phyloP scores from a whole-genome alignment of 1,140 invertebrate species.

The Drosophila insularis region DNA sequence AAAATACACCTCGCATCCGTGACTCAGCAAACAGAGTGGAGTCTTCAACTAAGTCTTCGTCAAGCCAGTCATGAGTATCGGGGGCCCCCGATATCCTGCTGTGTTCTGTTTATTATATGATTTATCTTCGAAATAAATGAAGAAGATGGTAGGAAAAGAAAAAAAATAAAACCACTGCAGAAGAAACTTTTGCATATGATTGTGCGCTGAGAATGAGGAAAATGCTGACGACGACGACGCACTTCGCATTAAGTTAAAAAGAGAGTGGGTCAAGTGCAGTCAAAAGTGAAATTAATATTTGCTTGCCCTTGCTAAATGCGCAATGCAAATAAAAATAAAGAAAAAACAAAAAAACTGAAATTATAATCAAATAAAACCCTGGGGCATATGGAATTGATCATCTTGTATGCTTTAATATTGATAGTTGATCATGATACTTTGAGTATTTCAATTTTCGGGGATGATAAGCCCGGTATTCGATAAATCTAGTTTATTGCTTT shows the following conservation, averaged over 20 bases:
- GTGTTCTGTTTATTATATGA: conserved; percentile 71
- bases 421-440: neutral
- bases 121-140: conserved; percentile 47
- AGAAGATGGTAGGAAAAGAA: neutral
- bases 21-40: conserved; percentile 21
- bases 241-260: conserved; percentile 57
- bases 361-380: conserved; percentile 19
- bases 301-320: conserved; percentile 39
- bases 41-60: conserved; percentile 23
- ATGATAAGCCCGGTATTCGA: too few species aligned
- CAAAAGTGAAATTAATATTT: conserved; percentile 78
- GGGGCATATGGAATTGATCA: conserved; percentile 9
- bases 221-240: conserved; percentile 24
- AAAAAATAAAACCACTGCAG: neutral
- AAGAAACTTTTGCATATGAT: conserved; percentile 11
- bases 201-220: conserved; percentile 8
- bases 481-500: too few species aligned
- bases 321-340: conserved; percentile 3
- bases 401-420: neutral
- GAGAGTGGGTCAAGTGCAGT: conserved; percentile 78
- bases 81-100: conserved; percentile 52
- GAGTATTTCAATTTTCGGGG: too few species aligned
- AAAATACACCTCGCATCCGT: conserved; percentile 45
- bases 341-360: conserved; percentile 7
- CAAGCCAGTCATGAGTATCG: conserved; percentile 24